Percentiles rank a stretch among this genome's conserved stretches.
phyloP scores from a whole-genome alignment of 2,888 invertebrate genomes.

The Folsomia candida region DNA sequence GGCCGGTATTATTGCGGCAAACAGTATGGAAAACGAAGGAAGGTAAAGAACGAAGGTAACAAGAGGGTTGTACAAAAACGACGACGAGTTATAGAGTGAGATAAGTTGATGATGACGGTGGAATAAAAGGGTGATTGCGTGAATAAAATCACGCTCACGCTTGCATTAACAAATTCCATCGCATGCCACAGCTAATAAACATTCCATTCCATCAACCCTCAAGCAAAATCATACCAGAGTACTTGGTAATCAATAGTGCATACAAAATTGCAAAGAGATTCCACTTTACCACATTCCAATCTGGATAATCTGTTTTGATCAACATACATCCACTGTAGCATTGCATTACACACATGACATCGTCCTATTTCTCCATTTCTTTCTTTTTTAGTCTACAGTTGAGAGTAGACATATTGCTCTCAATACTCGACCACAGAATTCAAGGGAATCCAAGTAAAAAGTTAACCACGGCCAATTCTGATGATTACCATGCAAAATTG shows the following conservation, averaged over 20 bases:
- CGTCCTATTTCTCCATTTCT: no score
- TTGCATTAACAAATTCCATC: slow-evolving; percentile 44
- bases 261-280: slow-evolving; percentile 8
- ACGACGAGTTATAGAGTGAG: slow-evolving; percentile 18
- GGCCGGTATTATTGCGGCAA: not conserved
- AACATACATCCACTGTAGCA: not conserved
- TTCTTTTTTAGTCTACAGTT: not conserved
- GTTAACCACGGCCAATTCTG: not conserved
- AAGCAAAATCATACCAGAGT: slow-evolving; percentile 19
- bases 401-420: not conserved
- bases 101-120: slow-evolving; percentile 31
- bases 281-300: slow-evolving; percentile 13
- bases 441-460: not conserved
- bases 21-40: not conserved
- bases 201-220: slow-evolving; percentile 35
- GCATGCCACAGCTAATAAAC: slow-evolving; percentile 40
- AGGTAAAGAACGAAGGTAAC: not conserved
- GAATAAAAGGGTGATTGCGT: slow-evolving; percentile 36
- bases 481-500: not conserved
- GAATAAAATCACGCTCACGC: slow-evolving; percentile 47
- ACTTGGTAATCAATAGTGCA: slow-evolving; percentile 3
- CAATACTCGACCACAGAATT: not conserved
- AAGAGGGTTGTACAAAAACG: slow-evolving; percentile 1
- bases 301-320: not conserved
- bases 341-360: no score